Evolutionary conservation across 1,140 invertebrate species (phyloP).

Genomic region (Drosophila nigrodunni): DNA sequence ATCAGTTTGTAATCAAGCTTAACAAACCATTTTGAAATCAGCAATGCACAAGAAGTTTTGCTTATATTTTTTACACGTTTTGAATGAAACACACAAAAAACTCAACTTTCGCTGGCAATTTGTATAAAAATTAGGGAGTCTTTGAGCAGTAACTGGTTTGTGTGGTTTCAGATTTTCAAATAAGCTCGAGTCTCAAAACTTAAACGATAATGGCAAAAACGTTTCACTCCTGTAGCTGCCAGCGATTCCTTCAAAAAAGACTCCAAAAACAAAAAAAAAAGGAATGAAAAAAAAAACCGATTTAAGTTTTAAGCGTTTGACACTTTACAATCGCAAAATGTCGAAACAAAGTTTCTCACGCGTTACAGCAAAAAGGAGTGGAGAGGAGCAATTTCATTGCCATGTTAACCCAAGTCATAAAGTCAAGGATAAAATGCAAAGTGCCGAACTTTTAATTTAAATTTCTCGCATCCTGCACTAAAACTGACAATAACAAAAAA

Average conservation of each 20-base stretch:
- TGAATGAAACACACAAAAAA: too few relatives aligned
- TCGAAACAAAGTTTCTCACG: constrained; percentile 74
- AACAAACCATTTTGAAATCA: too few relatives aligned
- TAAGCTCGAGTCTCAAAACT: constrained; percentile 48
- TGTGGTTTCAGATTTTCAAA: not conserved
- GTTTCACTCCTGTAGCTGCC: constrained; percentile 33
- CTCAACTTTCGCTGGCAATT: not conserved
- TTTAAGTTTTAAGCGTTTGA: constrained; percentile 82
- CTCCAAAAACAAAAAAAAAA: too few relatives aligned
- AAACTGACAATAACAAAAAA: constrained; percentile 36
- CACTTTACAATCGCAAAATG: constrained; percentile 82
- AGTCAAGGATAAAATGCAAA: constrained; percentile 81
- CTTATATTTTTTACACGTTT: too few relatives aligned
- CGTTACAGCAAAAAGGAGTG: constrained; percentile 45
- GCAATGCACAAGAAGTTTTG: too few relatives aligned
- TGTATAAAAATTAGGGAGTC: constrained; percentile 2
- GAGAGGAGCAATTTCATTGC: constrained; percentile 55
- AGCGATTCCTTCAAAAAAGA: constrained; percentile 27
- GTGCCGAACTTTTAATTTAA: constrained; percentile 82
- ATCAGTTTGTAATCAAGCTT: too few relatives aligned
- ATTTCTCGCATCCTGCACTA: constrained; percentile 53
- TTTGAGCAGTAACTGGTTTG: not conserved
- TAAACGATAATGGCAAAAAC: constrained; percentile 59
- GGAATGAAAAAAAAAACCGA: constrained; percentile 43
- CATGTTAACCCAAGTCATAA: constrained; percentile 78